These are phyloP conservation scores for Spodoptera picta DNA, from an alignment of 2,888 invertebrate genomes.

Conservation along the genomic window DNA sequence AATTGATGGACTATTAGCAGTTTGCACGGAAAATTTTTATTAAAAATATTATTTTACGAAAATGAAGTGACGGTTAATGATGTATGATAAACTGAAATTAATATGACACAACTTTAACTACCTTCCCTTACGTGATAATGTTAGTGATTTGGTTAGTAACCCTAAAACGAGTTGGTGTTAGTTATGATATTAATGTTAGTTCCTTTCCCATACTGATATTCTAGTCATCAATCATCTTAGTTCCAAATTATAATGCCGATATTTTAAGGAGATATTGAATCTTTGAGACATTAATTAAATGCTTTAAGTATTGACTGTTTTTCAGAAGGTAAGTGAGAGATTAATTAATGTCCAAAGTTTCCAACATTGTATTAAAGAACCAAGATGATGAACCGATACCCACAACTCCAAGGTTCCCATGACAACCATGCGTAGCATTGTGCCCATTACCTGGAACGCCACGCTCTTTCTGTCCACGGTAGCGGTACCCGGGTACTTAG, in stretches of 20 bases:
- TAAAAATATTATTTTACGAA: too few relatives aligned
- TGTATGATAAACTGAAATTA: constrained; percentile 1
- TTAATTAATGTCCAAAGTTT: background rate
- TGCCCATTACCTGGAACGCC: constrained; percentile 84
- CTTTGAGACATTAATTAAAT: constrained; percentile 3
- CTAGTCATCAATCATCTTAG: constrained; percentile 30
- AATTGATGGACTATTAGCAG: too few relatives aligned
- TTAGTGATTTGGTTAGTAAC: constrained; percentile 47
- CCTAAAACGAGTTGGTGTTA: constrained; percentile 36
- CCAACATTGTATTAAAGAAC: constrained; percentile 29
- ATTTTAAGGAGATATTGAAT: constrained; percentile 1
- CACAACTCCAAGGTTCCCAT: constrained; percentile 56
- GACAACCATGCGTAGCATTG: constrained; percentile 65
- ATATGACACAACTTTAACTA: background rate
- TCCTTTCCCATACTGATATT: constrained; percentile 20
- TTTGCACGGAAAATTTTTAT: too few relatives aligned
- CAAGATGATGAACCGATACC: constrained; percentile 33
- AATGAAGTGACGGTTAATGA: background rate
- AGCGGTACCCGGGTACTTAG: constrained; percentile 90
- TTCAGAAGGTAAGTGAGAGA: background rate
- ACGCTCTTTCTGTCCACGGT: constrained; percentile 88
- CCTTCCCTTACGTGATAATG: constrained; percentile 13
- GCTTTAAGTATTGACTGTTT: constrained; percentile 9
- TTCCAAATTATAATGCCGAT: constrained; percentile 31
- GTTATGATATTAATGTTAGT: constrained; percentile 35